Evolutionary conservation across 1,140 invertebrate genomes (phyloP).

Genomic region (Asbolus verrucosus): DNA sequence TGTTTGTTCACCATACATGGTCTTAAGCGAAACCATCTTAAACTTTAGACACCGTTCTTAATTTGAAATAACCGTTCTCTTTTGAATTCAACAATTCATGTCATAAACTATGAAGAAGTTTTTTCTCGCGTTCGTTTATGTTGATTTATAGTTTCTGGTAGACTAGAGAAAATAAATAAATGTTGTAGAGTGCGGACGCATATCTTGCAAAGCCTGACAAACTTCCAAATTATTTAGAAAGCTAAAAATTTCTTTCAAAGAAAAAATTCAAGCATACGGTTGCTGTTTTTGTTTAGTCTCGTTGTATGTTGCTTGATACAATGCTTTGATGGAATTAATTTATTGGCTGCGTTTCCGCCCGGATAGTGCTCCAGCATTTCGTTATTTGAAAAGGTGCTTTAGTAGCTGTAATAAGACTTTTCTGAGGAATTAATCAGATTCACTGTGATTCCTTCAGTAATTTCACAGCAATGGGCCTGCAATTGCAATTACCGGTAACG

Average conservation of each 20-base stretch:
- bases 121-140: conserved; percentile 9
- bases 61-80: neutral
- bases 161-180: conserved; percentile 7
- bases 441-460: conserved; percentile 18
- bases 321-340: too few species aligned
- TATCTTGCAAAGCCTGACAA: too few species aligned
- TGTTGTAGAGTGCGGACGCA: neutral
- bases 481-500: conserved; percentile 37
- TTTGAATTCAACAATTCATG: neutral
- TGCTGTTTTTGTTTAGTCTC: too few species aligned
- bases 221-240: neutral
- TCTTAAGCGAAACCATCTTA: neutral
- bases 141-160: conserved; percentile 21
- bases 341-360: too few species aligned
- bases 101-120: conserved; percentile 13
- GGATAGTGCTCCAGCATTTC: too few species aligned
- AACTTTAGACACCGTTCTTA: neutral
- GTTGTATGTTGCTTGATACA: too few species aligned
- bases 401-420: neutral
- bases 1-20: neutral
- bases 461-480: conserved; percentile 31
- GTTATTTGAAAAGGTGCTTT: too few species aligned
- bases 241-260: neutral
- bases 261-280: too few species aligned
- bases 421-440: conserved; percentile 19